Conservation (phyloP, 2,113 vertebrate genomes). For the Elgaria multicarinata region DNA sequence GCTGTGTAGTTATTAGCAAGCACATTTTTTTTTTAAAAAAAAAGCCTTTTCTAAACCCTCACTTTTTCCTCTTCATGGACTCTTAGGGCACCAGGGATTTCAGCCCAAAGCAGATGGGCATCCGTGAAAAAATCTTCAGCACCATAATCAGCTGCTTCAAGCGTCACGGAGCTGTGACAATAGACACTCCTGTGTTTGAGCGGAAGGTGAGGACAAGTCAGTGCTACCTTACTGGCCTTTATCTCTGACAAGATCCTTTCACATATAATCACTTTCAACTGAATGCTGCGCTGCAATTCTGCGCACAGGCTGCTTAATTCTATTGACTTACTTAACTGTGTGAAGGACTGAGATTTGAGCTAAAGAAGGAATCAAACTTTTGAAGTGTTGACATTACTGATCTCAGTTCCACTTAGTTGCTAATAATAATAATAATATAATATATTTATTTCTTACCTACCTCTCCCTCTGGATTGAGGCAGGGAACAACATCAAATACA, state of each 20-base stretch:
- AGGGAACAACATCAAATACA: too few relatives aligned
- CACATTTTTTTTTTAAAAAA: constrained; percentile 32
- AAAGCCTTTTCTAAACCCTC: constrained; percentile 16
- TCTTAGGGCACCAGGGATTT: constrained; percentile 93
- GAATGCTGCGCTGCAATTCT: neutral
- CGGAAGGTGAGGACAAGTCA: constrained; percentile 81
- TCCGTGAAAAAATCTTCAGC: constrained; percentile 90
- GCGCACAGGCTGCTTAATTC: neutral
- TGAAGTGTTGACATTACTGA: neutral
- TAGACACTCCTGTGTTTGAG: constrained; percentile 95
- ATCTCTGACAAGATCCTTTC: neutral
- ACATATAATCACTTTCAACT: neutral
- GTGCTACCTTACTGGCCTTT: neutral
- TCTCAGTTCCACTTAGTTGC: neutral
- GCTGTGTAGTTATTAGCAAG: constrained; percentile 16
- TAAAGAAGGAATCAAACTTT: neutral
- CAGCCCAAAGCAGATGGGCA: constrained; percentile 87
- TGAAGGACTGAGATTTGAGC: neutral
- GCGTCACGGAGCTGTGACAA: constrained; percentile 91
- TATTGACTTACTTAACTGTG: neutral
- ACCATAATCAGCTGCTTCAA: constrained; percentile 89
- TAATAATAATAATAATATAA: too few relatives aligned
- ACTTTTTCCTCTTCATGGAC: constrained; percentile 27
- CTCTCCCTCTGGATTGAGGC: too few relatives aligned
- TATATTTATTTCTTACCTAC: too few relatives aligned